A percentile compares a stretch with the other conserved stretches of the same genome.
phyloP scores from a whole-genome alignment of 2,797 vertebrate genomes.

The Petrocephalus schoutedeni region DNA sequence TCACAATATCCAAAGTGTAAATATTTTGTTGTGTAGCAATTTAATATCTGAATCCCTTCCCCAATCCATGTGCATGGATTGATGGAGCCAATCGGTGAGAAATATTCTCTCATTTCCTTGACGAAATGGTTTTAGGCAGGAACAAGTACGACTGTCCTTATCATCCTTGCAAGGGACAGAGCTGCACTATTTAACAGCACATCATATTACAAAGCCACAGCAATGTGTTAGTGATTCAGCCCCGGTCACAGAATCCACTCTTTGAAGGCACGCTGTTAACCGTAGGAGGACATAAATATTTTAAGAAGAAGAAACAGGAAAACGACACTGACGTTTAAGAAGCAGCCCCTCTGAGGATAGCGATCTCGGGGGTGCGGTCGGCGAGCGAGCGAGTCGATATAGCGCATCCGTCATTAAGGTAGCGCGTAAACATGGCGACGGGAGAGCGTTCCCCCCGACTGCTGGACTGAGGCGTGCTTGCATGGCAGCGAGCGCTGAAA shows the following conservation, averaged over 20 bases:
- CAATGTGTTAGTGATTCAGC: slow-evolving; percentile 44
- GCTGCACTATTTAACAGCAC: slow-evolving; percentile 42
- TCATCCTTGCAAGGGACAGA: slow-evolving; percentile 7
- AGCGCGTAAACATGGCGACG: not conserved
- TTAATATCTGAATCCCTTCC: not conserved
- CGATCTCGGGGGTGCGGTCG: not conserved
- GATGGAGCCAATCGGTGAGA: not conserved
- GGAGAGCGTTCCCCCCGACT: slow-evolving; percentile 27
- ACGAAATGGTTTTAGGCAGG: not conserved
- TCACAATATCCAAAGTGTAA: not conserved
- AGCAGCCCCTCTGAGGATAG: slow-evolving; percentile 17
- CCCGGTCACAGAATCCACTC: slow-evolving; percentile 39
- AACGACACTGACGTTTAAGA: slow-evolving; percentile 30
- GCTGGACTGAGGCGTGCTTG: slow-evolving; percentile 33
- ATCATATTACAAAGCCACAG: slow-evolving; percentile 42
- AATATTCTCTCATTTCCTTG: not conserved
- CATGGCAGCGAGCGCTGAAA: slow-evolving; percentile 11
- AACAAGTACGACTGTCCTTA: not conserved
- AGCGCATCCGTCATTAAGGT: not conserved
- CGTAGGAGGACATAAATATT: slow-evolving; percentile 40
- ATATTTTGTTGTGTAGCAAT: not conserved
- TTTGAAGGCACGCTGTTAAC: slow-evolving; percentile 42
- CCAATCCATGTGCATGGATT: not conserved
- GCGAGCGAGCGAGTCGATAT: slow-evolving; percentile 8
- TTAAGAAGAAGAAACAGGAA: slow-evolving; percentile 28